Evolutionary conservation across 2,888 invertebrate genomes (phyloP).

Genomic region (Leucoptera coffeella): DNA sequence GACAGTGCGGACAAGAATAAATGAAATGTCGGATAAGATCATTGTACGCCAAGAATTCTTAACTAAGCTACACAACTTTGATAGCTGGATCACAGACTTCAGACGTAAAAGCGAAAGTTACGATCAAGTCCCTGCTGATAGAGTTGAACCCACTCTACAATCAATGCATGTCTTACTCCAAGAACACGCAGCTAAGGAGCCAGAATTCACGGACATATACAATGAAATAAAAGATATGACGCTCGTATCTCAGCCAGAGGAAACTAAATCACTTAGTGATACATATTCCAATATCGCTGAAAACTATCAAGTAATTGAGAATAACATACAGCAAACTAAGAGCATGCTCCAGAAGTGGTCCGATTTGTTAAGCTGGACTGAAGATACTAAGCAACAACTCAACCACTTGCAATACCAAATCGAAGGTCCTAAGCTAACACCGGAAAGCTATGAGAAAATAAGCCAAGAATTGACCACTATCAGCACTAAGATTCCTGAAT

Average conservation of each 20-base stretch:
- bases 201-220: conserved; percentile 70
- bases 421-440: conserved; percentile 65
- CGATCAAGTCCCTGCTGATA: conserved; percentile 75
- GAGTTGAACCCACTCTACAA: conserved; percentile 73
- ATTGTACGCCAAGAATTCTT: conserved; percentile 79
- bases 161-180: conserved; percentile 73
- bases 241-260: conserved; percentile 63
- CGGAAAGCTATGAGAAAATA: conserved; percentile 64
- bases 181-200: conserved; percentile 80
- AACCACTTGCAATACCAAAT: conserved; percentile 75
- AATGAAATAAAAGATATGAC: conserved; percentile 77
- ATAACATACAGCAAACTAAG: conserved; percentile 68
- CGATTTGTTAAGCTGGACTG: conserved; percentile 75
- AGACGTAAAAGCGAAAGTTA: conserved; percentile 67
- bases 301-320: conserved; percentile 72
- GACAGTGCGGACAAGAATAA: conserved; percentile 67
- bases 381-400: conserved; percentile 71
- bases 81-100: conserved; percentile 73
- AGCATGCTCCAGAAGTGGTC: conserved; percentile 74
- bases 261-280: conserved; percentile 65
- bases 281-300: conserved; percentile 70
- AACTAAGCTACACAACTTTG: conserved; percentile 70
- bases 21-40: conserved; percentile 74
- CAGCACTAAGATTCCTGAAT: conserved; percentile 59
- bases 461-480: conserved; percentile 65